phyloP scores from a whole-genome alignment of 2,113 vertebrate genomes.

The Sinocyclocheilus rhinocerous region DNA sequence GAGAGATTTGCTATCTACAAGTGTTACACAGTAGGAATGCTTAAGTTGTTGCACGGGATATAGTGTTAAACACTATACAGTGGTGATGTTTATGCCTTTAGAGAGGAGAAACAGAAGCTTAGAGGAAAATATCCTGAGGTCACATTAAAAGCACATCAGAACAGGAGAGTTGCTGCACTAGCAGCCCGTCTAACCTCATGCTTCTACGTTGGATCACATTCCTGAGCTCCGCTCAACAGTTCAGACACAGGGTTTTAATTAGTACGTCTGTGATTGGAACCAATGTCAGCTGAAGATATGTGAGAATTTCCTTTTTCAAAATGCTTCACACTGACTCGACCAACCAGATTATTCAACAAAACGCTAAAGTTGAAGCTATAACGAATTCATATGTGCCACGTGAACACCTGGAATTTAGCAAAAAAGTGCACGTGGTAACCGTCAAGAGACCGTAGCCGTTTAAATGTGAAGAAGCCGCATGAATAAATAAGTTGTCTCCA shows the following conservation, averaged over 20 bases:
- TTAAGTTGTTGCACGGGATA: slow-evolving; percentile 17
- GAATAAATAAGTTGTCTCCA: slow-evolving; percentile 75
- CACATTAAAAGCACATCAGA: background rate
- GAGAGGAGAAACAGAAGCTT: slow-evolving; percentile 1
- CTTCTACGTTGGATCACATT: slow-evolving; percentile 47
- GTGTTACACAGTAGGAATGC: slow-evolving; percentile 40
- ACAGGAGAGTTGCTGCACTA: slow-evolving; percentile 59
- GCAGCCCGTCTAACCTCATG: slow-evolving; percentile 61
- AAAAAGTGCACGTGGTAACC: slow-evolving; percentile 62
- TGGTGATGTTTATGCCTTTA: slow-evolving; percentile 9
- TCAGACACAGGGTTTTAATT: slow-evolving; percentile 11
- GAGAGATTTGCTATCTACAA: slow-evolving; percentile 19
- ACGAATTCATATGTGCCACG: background rate
- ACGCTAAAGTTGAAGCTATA: background rate
- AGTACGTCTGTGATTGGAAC: background rate
- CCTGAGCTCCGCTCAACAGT: slow-evolving; percentile 20
- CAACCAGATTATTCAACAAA: background rate
- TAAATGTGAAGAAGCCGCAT: slow-evolving; percentile 57
- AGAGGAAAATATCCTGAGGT: slow-evolving; percentile 15
- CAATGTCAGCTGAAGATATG: background rate
- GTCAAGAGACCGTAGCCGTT: slow-evolving; percentile 43
- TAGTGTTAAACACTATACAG: slow-evolving; percentile 7
- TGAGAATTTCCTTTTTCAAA: background rate
- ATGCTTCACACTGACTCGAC: background rate
- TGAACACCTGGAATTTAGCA: slow-evolving; percentile 55